Evolutionary conservation across 2,888 invertebrate species (phyloP), one percentile per base, ranked within the genome.

Genomic region (Athrips mouffetella): DNA sequence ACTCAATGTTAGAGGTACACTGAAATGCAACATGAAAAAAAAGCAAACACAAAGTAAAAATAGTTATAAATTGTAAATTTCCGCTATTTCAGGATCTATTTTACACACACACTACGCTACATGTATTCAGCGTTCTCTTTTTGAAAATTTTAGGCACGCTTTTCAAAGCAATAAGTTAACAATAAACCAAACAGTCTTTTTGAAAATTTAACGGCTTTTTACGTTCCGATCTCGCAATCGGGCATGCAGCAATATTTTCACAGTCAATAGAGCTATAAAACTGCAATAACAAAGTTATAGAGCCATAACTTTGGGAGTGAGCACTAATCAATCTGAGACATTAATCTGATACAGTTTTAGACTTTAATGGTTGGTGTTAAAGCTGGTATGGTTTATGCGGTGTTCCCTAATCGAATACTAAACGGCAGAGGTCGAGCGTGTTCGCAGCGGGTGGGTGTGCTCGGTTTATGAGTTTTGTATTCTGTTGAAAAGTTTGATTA

Each of bases 251-350:
- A 46, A 50, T 47, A 47, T 50, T 47, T 50, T 47, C 35, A 47
- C 47, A 37, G 42, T 56, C 60, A 58, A 67, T 65, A 53, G 49
- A 63, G 60, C 58, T 53, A 55, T 75, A 70, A 76, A 76, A 68
- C 54, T 57, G 63, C 69, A 71, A 74, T 67, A 67, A 67, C 56
- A 59, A 57, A 54, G 58, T 55, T 62, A 63, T 76, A 69, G 75
- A 58, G 52, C 56, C 61, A 62, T 67, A 67, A 66, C 67, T 64
- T 61, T 62, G 63, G 59, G 52, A 59, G 58, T 51, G 53, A 58
- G 48, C 64, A 63, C 60, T 70, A 71, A 74, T 76, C 73, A 74
- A 62, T 57, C 59, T 50, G 53, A 33, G 37, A 45, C 39, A 47
- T 48, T 65, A 60, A 58, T 50, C 58, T 59, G 60, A 65, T 63